phyloP scores from a whole-genome alignment of 2,888 invertebrate species.

The Panopea generosa region DNA sequence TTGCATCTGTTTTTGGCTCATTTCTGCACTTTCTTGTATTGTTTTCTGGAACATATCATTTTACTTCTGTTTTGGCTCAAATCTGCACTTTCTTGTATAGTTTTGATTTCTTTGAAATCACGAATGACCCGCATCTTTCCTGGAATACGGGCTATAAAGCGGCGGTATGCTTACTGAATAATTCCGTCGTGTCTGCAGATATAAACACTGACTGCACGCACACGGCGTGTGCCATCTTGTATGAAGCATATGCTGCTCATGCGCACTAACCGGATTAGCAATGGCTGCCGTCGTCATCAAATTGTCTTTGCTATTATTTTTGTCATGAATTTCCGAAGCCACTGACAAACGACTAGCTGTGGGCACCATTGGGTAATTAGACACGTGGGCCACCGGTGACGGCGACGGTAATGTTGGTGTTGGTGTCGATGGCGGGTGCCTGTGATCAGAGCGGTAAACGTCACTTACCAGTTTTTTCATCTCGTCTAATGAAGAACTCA shows the following conservation, averaged over 20 bases:
- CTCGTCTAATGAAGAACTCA: conserved; percentile 83
- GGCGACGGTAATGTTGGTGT: conserved; percentile 49
- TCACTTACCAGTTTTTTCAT: conserved; percentile 84
- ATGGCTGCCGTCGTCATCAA: conserved; percentile 30
- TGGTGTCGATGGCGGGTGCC: conserved; percentile 49
- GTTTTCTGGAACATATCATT: too few relatives aligned
- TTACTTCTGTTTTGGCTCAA: too few relatives aligned
- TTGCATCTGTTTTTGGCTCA: too few relatives aligned
- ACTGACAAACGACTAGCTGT: conserved; percentile 31
- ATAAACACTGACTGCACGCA: conserved; percentile 73
- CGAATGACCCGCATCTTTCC: conserved; percentile 46
- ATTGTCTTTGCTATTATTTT: conserved; percentile 24
- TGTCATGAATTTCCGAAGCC: conserved; percentile 18
- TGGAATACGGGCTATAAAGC: conserved; percentile 47
- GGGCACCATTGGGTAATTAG: conserved; percentile 35
- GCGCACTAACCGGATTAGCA: conserved; percentile 44
- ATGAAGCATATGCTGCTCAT: conserved; percentile 69
- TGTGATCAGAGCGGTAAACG: conserved; percentile 74
- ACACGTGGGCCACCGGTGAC: conserved; percentile 29
- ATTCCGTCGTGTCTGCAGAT: conserved; percentile 53
- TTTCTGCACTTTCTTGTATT: too few relatives aligned
- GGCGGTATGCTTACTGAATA: conserved; percentile 36
- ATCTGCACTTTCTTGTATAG: background rate
- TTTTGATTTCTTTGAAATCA: conserved; percentile 8
- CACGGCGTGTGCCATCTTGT: conserved; percentile 73